phyloP scores from a whole-genome alignment of 2,797 vertebrate species.

The Syndactyla subalaris region DNA sequence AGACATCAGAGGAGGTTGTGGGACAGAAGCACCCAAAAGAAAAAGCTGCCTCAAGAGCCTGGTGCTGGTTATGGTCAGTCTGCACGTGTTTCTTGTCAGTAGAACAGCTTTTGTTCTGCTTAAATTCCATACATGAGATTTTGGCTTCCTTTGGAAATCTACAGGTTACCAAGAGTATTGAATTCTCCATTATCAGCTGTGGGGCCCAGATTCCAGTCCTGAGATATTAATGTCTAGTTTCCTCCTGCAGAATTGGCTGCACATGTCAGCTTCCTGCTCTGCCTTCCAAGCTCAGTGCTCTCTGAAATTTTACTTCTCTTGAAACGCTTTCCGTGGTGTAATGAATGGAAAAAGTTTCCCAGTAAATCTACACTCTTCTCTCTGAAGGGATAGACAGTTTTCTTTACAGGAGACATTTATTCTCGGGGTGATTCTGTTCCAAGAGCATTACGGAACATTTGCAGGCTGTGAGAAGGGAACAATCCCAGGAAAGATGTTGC shows the following conservation, averaged over 20 bases:
- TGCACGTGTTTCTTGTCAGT: not conserved
- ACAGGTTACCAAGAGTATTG: slow-evolving; percentile 17
- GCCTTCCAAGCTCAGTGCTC: slow-evolving; percentile 21
- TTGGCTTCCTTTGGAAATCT: not conserved
- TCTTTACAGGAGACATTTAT: slow-evolving; percentile 7
- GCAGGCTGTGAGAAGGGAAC: not conserved
- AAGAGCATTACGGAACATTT: not conserved
- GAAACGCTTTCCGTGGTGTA: not conserved
- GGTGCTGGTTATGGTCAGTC: not conserved
- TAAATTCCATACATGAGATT: not conserved
- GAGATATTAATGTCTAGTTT: slow-evolving; percentile 38
- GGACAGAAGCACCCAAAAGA: not conserved
- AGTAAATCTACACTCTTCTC: not conserved
- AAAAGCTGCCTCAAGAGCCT: not conserved
- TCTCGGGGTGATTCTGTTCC: slow-evolving; percentile 6
- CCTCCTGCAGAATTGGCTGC: slow-evolving; percentile 29
- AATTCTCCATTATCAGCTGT: slow-evolving; percentile 40
- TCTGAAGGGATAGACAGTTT: slow-evolving; percentile 6
- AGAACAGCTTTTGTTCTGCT: not conserved
- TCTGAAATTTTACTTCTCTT: not conserved
- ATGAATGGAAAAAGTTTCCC: slow-evolving; percentile 42
- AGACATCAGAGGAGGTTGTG: not conserved
- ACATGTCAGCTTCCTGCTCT: slow-evolving; percentile 31
- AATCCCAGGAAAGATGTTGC: not conserved
- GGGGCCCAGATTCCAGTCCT: slow-evolving; percentile 28